Conservation (phyloP, 2,113 vertebrate species). For the Turdus rufiventris region DNA sequence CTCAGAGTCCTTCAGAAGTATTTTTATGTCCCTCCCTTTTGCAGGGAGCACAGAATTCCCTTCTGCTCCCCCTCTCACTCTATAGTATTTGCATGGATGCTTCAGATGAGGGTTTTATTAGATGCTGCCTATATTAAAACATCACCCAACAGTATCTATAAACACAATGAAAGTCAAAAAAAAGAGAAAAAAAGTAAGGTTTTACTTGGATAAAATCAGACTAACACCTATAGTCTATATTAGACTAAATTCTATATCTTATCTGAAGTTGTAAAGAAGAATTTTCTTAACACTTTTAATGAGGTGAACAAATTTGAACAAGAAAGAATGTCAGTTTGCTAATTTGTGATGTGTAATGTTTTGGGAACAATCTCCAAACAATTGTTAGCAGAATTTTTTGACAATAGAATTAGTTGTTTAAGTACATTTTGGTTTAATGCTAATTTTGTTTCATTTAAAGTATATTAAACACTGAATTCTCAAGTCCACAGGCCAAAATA, state of each 20-base stretch:
- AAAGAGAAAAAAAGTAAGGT: neutral
- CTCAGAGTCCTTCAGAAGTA: neutral
- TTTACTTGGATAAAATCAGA: neutral
- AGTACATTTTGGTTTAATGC: neutral
- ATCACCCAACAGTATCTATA: neutral
- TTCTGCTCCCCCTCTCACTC: neutral
- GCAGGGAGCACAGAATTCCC: neutral
- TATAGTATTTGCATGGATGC: neutral
- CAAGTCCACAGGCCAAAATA: neutral
- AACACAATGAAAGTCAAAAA: neutral
- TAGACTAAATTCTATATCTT: neutral
- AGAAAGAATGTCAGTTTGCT: neutral
- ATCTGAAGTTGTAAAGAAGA: neutral
- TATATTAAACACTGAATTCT: neutral
- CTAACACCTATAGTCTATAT: neutral
- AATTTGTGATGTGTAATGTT: neutral
- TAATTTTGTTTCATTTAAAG: neutral
- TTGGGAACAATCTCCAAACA: neutral
- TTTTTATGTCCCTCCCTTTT: neutral
- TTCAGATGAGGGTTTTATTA: neutral
- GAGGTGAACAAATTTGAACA: neutral
- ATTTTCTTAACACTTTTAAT: neutral
- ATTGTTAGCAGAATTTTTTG: neutral
- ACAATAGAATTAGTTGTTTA: neutral
- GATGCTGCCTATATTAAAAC: neutral